Base-by-base conservation (phyloP, 2,113 vertebrate genomes). In the Zapus hudsonius region DNA sequence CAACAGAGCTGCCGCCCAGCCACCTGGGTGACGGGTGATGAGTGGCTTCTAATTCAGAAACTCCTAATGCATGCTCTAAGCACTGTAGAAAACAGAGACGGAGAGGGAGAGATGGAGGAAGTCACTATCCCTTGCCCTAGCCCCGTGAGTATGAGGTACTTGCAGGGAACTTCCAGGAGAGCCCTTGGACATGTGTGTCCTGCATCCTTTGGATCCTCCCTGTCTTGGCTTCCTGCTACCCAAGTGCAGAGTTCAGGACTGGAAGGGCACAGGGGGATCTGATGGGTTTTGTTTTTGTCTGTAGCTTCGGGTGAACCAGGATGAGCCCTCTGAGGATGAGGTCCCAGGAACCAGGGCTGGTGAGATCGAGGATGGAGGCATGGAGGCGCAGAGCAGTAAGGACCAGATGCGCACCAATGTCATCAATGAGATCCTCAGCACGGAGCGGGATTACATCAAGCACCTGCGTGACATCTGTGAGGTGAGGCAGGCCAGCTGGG, bases 401-500 rank as follows among this genome's bases (percentile, higher is more conserved):
- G 99, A 99, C 89, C 99, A 99, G 95, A 99, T 99, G 99, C 99
- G 99, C 91, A 98, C 99, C 95, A 99, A 99, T 0, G 99, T 99
- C 93, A 99, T 99, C 97, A 99, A 99, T 4, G 99, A 99, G 97
- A 99, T 99, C 97, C 99, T 99, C 97, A 99, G 98, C 98, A 99
- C 99, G 0, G 99, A 99, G 97, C 98, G 98, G 55, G 99, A 99
- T 97, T 99, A 99, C 97, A 99, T 99, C 98, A 99, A 99, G 96
- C 99, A 99, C 91, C 98, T 99, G 93, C 99, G 99, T n/a, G 99
- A 99, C 97, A 99, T 99, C 90, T 99, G 99, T 95, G 99, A 99
- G 99, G 99, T 99, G 96, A 98, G 97, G 80, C 22, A 5, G 4
- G 55, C 20, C 1, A 99, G 99, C 42, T n/a, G 81, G 40, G 61